A percentile compares a stretch with the other conserved stretches of the same genome.
Conservation (phyloP, 2,113 vertebrate species). For the Gymnobelideus leadbeateri region DNA sequence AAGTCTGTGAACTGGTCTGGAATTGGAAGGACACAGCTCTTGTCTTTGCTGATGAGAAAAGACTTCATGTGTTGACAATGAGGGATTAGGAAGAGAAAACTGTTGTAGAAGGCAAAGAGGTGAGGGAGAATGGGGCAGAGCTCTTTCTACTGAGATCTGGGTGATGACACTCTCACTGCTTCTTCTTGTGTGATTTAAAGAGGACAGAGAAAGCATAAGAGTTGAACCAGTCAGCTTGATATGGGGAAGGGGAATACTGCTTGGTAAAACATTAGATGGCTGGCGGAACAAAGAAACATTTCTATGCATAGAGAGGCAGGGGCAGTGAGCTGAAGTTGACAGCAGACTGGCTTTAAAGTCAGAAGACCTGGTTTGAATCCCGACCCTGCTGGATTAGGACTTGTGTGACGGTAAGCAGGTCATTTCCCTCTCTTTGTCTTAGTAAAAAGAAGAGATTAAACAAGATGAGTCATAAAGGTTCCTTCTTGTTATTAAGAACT, state of each 20-base stretch:
- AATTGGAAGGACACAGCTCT: not conserved
- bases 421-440: not conserved
- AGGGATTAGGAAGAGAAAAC: conserved; percentile 50
- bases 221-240: accelerated
- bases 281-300: not conserved
- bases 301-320: not conserved
- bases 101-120: not conserved
- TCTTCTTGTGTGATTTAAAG: conserved; percentile 70
- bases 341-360: not conserved
- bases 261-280: not conserved
- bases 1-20: not conserved
- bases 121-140: conserved; percentile 76
- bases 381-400: not conserved
- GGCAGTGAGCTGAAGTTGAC: not conserved
- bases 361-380: not conserved
- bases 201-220: conserved; percentile 46
- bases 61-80: conserved; percentile 16
- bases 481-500: not conserved
- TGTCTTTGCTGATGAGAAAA: conserved; percentile 35
- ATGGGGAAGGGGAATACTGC: not conserved
- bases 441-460: not conserved
- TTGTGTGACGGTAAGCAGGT: not conserved
- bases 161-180: conserved; percentile 83
- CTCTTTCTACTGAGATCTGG: conserved; percentile 84
- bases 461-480: not conserved